phyloP scores from a whole-genome alignment of 1,140 invertebrate genomes.

The Calosoma granatense region DNA sequence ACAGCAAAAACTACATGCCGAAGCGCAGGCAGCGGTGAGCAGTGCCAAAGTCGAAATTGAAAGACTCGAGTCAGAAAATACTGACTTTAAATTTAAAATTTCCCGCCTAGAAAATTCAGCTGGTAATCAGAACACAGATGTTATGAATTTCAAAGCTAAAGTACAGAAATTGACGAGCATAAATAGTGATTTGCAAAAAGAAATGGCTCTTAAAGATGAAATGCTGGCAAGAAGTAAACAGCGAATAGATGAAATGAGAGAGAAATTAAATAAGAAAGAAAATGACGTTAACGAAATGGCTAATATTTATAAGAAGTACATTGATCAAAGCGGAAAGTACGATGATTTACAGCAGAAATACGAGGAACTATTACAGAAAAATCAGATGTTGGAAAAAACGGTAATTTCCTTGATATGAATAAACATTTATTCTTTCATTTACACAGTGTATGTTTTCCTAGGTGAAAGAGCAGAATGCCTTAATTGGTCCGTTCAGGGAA shows the following conservation, averaged over 20 bases:
- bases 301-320: slow-evolving; percentile 27
- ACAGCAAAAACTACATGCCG: slow-evolving; percentile 20
- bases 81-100: slow-evolving; percentile 15
- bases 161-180: background rate
- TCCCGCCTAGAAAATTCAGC: slow-evolving; percentile 11
- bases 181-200: too few relatives aligned
- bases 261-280: slow-evolving; percentile 18
- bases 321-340: slow-evolving; percentile 29
- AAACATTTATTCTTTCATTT: background rate
- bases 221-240: background rate
- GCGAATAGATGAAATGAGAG: slow-evolving; percentile 11
- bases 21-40: slow-evolving; percentile 18
- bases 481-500: slow-evolving; percentile 25
- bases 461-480: slow-evolving; percentile 22
- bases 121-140: background rate
- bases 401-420: slow-evolving; percentile 15
- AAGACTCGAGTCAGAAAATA: slow-evolving; percentile 3
- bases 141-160: too few relatives aligned
- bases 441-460: slow-evolving; percentile 11
- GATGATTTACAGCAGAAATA: slow-evolving; percentile 26
- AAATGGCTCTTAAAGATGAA: background rate
- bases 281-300: slow-evolving; percentile 22
- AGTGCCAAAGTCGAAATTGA: slow-evolving; percentile 11
- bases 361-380: slow-evolving; percentile 16
- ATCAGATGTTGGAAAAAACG: slow-evolving; percentile 17